Conservation (phyloP, 53 echinoderm and acorn worm species). For the Luidia sarsii region DNA sequence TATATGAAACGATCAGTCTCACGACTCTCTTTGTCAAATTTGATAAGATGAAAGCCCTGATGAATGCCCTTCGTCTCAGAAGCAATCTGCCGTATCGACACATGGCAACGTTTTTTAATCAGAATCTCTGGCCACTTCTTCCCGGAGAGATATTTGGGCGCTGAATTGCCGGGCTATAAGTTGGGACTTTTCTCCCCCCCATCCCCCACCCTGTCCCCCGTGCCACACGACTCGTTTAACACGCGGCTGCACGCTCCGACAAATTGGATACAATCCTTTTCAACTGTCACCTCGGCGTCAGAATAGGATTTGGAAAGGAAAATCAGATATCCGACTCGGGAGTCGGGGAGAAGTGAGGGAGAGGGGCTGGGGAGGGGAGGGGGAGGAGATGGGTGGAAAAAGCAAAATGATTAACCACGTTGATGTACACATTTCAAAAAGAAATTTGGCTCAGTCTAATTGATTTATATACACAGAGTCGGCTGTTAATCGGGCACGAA, state of each 20-base stretch:
- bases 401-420: too few relatives aligned
- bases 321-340: not conserved
- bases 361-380: too few relatives aligned
- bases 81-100: conserved; percentile 7
- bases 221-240: conserved; percentile 31
- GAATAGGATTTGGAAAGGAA: not conserved
- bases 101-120: conserved; percentile 49
- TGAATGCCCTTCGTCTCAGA: conserved; percentile 3
- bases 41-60: not conserved
- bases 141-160: not conserved
- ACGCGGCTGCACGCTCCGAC: conserved; percentile 35
- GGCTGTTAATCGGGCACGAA: too few relatives aligned
- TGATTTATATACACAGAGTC: too few relatives aligned
- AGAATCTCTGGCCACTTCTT: not conserved
- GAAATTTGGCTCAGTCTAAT: too few relatives aligned
- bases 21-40: too few relatives aligned
- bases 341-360: too few relatives aligned
- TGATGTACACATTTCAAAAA: too few relatives aligned
- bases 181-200: too few relatives aligned
- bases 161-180: conserved; percentile 26
- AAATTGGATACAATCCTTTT: conserved; percentile 42
- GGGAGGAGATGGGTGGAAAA: too few relatives aligned
- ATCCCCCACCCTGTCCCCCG: too few relatives aligned
- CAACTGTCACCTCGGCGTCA: not conserved
- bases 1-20: too few relatives aligned